phyloP scores from a whole-genome alignment of 2,888 invertebrate species.

The Chelonus formosanus region DNA sequence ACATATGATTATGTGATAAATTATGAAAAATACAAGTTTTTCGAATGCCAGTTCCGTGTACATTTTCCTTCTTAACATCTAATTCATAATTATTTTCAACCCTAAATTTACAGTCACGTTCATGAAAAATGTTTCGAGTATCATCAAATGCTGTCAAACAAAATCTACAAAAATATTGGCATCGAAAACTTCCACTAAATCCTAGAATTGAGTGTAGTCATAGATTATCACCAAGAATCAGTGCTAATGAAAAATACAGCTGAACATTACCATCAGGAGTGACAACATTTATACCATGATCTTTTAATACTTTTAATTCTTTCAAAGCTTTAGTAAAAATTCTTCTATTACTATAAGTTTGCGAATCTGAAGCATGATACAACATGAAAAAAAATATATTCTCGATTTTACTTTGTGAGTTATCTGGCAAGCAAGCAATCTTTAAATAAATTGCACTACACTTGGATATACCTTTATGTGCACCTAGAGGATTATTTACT shows the following conservation, averaged over 20 bases:
- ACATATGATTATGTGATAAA: constrained; percentile 16
- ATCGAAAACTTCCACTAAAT: constrained; percentile 35
- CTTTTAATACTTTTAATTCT: constrained; percentile 35
- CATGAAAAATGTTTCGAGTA: constrained; percentile 28
- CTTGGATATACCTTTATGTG: constrained; percentile 37
- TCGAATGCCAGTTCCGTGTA: constrained; percentile 24
- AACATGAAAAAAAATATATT: constrained; percentile 39
- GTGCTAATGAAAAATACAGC: constrained; percentile 34
- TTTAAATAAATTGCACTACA: constrained; percentile 37
- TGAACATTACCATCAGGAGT: background rate
- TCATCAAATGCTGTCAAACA: constrained; percentile 32
- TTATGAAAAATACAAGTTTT: constrained; percentile 26
- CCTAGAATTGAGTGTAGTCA: constrained; percentile 38
- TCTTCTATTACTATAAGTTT: constrained; percentile 31
- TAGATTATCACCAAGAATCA: constrained; percentile 40
- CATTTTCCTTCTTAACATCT: constrained; percentile 16
- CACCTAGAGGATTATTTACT: constrained; percentile 39
- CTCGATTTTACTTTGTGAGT: constrained; percentile 34
- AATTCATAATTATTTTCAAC: constrained; percentile 23
- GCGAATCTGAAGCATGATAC: constrained; percentile 33
- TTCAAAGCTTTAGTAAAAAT: constrained; percentile 36
- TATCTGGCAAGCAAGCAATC: constrained; percentile 35
- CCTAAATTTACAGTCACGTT: constrained; percentile 31
- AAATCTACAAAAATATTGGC: constrained; percentile 37
- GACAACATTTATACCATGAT: constrained; percentile 32